A percentile compares a stretch with the other conserved stretches of the same genome.
Conservation (phyloP, 2,797 vertebrate species). For the Neoniphon sammara region DNA sequence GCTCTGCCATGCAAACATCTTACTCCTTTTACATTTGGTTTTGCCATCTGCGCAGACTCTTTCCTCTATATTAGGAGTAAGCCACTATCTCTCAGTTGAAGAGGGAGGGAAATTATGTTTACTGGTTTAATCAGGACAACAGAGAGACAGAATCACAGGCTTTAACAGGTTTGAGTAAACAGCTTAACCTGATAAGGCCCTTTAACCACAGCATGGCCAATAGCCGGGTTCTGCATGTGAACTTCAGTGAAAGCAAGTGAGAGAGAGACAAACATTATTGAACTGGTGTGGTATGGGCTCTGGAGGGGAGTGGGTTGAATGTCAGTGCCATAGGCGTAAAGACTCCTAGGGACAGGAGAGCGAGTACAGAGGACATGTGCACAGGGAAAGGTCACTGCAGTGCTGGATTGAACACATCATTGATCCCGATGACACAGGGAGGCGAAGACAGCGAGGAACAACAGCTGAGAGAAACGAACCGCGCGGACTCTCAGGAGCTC, state of each 20-base stretch:
- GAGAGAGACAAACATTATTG: background rate
- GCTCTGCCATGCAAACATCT: background rate
- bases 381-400: constrained; percentile 65
- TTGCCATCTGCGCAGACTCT: no score
- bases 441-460: constrained; percentile 33
- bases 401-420: constrained; percentile 55
- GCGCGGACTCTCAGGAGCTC: background rate
- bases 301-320: constrained; percentile 63
- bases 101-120: no score
- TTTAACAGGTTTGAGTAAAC: constrained; percentile 18
- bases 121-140: background rate
- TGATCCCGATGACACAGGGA: constrained; percentile 55
- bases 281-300: constrained; percentile 22
- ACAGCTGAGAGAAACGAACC: constrained; percentile 9
- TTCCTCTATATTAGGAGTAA: no score
- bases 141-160: background rate
- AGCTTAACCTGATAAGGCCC: constrained; percentile 6
- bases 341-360: constrained; percentile 42
- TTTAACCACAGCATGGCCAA: background rate
- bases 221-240: no score
- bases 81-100: no score
- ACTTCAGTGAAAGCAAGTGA: no score
- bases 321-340: constrained; percentile 49
- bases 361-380: constrained; percentile 50
- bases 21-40: no score